phyloP scores from a whole-genome alignment of 2,113 vertebrate genomes.

The Ifrita kowaldi region DNA sequence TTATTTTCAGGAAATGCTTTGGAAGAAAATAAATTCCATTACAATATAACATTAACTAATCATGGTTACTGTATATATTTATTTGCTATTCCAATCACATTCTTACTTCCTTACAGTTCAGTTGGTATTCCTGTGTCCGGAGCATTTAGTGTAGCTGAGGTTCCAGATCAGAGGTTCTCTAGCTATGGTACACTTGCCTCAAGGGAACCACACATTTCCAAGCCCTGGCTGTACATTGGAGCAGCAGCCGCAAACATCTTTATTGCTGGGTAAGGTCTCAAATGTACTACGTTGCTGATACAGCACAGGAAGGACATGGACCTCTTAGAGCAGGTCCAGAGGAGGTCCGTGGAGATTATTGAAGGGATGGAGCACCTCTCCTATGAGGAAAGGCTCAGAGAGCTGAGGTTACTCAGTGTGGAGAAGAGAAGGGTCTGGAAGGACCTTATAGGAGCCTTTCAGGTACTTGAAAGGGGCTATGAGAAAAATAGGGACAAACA shows the following conservation, averaged over 20 bases:
- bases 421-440: background rate
- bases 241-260: background rate
- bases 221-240: background rate
- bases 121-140: background rate
- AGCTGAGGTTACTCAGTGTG: background rate
- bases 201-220: background rate
- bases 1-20: slow-evolving; percentile 39
- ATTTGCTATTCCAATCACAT: background rate
- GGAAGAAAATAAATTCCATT: background rate
- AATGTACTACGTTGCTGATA: background rate
- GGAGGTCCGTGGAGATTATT: background rate
- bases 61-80: background rate
- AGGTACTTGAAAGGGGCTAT: background rate
- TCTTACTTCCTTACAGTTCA: background rate
- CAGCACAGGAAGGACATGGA: background rate
- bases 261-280: background rate
- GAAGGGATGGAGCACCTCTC: background rate
- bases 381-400: background rate
- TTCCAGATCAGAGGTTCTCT: background rate
- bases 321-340: background rate
- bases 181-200: fast-evolving
- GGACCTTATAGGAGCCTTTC: background rate
- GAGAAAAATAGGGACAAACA: background rate
- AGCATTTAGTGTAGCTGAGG: background rate
- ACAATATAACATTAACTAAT: background rate